A percentile compares a stretch with the other conserved stretches of the same genome.
phyloP scores from a whole-genome alignment of 2,113 vertebrate species.

The Scolopax mira region DNA sequence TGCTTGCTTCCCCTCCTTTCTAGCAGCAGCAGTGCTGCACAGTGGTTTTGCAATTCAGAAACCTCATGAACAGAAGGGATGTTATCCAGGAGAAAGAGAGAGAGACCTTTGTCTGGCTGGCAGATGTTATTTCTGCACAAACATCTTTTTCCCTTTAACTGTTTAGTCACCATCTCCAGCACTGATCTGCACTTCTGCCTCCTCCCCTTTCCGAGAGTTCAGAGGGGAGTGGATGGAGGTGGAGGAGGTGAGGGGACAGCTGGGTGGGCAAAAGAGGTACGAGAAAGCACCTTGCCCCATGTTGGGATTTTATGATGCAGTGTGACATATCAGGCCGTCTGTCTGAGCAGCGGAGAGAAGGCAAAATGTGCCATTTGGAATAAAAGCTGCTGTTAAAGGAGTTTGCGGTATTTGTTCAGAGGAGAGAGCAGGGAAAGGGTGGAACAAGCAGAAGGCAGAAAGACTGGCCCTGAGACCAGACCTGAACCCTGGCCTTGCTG shows the following conservation, averaged over 20 bases:
- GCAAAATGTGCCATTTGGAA: background rate
- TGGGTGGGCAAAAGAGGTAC: background rate
- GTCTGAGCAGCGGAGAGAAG: background rate
- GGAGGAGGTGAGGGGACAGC: background rate
- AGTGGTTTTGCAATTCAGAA: background rate
- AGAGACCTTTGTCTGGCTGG: conserved; percentile 34
- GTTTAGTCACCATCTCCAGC: background rate
- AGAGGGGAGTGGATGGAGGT: background rate
- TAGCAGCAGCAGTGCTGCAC: background rate
- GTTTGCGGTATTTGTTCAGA: background rate
- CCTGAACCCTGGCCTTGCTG: background rate
- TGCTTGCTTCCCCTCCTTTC: background rate
- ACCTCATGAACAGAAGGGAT: background rate
- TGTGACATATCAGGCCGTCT: background rate
- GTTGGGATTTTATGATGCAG: background rate
- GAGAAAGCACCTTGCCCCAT: background rate
- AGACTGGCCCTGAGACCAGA: background rate
- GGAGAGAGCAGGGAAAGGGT: background rate
- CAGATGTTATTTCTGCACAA: background rate
- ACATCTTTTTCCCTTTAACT: conserved; percentile 33
- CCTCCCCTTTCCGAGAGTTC: background rate
- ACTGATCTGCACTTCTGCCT: background rate
- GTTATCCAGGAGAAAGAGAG: background rate
- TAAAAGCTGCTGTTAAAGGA: background rate
- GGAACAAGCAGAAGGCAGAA: background rate